Conservation (phyloP, 1,140 invertebrate species). For the Drosophila ogumai region DNA sequence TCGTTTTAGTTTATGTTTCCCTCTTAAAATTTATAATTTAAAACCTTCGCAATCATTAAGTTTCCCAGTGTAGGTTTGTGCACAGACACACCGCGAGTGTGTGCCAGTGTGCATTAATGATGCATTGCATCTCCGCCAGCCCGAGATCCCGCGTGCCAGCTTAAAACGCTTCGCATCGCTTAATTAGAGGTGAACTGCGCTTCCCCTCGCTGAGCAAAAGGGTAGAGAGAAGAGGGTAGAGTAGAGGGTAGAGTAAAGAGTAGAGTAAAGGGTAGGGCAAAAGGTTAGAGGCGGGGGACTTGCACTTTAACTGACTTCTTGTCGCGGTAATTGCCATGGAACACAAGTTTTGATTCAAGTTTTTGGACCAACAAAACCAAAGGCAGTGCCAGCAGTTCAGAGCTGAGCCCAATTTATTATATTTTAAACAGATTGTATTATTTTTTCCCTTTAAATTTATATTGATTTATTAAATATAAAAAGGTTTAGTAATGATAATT, state of each 20-base stretch:
- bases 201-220: not conserved
- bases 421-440: not conserved
- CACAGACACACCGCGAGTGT: conserved; percentile 5
- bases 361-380: conserved; percentile 34
- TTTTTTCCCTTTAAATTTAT: not conserved
- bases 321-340: conserved; percentile 67
- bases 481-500: no score
- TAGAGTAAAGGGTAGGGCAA: not conserved
- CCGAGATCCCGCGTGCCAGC: conserved; percentile 30
- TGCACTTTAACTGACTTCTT: conserved; percentile 64
- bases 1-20: not conserved
- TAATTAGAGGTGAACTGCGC: conserved; percentile 66
- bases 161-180: conserved; percentile 60
- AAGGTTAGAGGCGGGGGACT: not conserved
- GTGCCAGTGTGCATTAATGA: conserved; percentile 70
- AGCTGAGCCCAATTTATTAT: conserved; percentile 6
- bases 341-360: conserved; percentile 79
- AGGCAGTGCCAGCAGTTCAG: conserved; percentile 14
- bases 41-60: not conserved
- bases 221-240: not conserved
- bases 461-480: not conserved
- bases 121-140: conserved; percentile 53
- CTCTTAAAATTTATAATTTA: conserved; percentile 6
- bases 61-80: conserved; percentile 4
- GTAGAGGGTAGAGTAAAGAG: not conserved